These are phyloP conservation scores for Phyllopteryx taeniolatus DNA, from an alignment of 2,113 vertebrate genomes.

Conservation along the genomic window DNA sequence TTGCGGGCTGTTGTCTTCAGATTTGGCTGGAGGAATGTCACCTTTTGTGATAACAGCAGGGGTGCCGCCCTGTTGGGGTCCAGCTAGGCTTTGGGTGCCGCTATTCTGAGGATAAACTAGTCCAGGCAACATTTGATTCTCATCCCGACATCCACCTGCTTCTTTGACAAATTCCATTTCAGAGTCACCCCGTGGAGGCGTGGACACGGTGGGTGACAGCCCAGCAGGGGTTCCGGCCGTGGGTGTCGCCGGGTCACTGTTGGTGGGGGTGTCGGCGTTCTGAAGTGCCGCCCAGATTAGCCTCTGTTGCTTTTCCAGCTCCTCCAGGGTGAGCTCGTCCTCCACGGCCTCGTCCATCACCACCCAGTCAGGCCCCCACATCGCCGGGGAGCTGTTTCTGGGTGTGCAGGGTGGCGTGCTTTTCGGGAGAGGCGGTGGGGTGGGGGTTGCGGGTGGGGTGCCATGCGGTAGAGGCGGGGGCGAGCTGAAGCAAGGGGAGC, in stretches of 20 bases:
- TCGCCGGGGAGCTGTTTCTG: slow-evolving; percentile 62
- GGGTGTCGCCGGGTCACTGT: slow-evolving; percentile 84
- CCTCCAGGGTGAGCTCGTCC: slow-evolving; percentile 88
- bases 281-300: slow-evolving; percentile 89
- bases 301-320: slow-evolving; percentile 93
- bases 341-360: slow-evolving; percentile 59
- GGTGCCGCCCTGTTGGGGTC: slow-evolving; percentile 20
- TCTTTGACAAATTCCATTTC: slow-evolving; percentile 62
- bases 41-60: not conserved
- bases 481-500: slow-evolving; percentile 70
- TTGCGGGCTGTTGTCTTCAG: not conserved
- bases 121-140: slow-evolving; percentile 15
- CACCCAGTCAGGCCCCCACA: slow-evolving; percentile 28
- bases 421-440: slow-evolving; percentile 80
- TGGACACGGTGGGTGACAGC: slow-evolving; percentile 78
- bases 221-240: slow-evolving; percentile 73
- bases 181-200: slow-evolving; percentile 69
- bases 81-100: slow-evolving; percentile 16
- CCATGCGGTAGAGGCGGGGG: slow-evolving; percentile 83
- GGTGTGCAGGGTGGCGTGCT: slow-evolving; percentile 76
- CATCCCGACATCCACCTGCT: not conserved
- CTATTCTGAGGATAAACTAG: slow-evolving; percentile 32
- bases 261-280: slow-evolving; percentile 80
- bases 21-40: not conserved
- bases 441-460: slow-evolving; percentile 82